phyloP scores from a whole-genome alignment of 1,140 invertebrate genomes.

The Anoplolepis gracilipes region DNA sequence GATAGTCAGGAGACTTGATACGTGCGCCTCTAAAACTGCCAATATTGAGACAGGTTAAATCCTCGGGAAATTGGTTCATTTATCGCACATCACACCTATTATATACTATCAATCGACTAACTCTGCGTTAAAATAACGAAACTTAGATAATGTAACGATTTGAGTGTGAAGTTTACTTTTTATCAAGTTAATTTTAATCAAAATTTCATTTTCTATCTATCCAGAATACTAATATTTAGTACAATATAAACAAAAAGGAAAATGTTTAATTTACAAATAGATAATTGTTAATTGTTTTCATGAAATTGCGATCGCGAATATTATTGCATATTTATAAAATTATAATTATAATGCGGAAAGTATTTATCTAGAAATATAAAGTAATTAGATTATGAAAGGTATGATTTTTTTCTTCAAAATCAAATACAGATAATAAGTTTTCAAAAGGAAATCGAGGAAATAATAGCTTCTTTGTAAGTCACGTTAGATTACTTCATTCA shows the following conservation, averaged over 20 bases:
- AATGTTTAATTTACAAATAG: background rate
- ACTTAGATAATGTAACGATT: background rate
- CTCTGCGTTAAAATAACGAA: constrained; percentile 4
- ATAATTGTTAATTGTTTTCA: background rate
- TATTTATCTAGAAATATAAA: background rate
- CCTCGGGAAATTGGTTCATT: constrained; percentile 80
- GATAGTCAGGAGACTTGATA: constrained; percentile 71
- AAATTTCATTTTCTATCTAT: background rate
- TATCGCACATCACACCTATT: constrained; percentile 78
- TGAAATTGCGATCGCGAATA: background rate
- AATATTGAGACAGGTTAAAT: constrained; percentile 77
- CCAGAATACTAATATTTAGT: background rate
- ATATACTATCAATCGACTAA: constrained; percentile 50
- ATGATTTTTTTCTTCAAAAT: background rate
- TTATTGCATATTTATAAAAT: background rate
- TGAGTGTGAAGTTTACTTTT: background rate
- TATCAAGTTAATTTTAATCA: background rate
- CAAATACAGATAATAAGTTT: background rate
- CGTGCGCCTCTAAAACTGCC: constrained; percentile 67
- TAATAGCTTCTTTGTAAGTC: constrained; percentile 46
- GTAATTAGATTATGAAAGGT: background rate
- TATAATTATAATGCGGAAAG: background rate
- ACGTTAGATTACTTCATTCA: constrained; percentile 57
- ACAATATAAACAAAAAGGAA: background rate
- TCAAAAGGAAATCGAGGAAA: constrained; percentile 10